These are phyloP conservation scores for Allacma fusca DNA, from an alignment of 2,888 invertebrate species.

Conservation along the genomic window DNA sequence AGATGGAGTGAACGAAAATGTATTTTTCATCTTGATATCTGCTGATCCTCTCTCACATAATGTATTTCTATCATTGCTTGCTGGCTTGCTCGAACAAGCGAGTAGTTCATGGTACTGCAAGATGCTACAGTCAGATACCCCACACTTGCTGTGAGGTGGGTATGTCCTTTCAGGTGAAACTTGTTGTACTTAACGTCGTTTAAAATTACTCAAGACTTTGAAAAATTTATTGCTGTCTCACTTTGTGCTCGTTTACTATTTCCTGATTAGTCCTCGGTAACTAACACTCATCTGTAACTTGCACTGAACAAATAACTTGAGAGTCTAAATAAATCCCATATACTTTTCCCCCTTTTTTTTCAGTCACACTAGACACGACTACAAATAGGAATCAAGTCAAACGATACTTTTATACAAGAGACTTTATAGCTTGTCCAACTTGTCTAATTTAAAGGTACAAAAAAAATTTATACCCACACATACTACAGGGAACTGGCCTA, in stretches of 20 bases:
- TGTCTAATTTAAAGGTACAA: no score
- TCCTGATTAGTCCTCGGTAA: conserved; percentile 32
- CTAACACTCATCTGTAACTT: background rate
- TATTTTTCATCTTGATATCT: conserved; percentile 32
- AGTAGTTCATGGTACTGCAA: no score
- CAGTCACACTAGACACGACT: no score
- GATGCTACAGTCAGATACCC: conserved; percentile 25
- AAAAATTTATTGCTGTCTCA: conserved; percentile 40
- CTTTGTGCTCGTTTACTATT: conserved; percentile 37
- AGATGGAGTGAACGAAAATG: no score
- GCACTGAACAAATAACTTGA: conserved; percentile 6
- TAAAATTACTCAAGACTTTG: conserved; percentile 38
- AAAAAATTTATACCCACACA: no score
- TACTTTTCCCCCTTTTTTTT: no score
- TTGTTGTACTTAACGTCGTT: conserved; percentile 40
- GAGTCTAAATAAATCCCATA: background rate
- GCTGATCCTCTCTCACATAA: background rate
- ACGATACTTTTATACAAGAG: no score
- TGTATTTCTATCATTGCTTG: no score
- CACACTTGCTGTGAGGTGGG: conserved; percentile 30
- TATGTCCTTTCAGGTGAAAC: conserved; percentile 40
- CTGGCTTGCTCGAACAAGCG: no score
- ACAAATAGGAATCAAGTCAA: no score
- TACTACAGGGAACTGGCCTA: no score
- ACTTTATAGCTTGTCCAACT: no score